Base-by-base conservation (phyloP, 2,888 invertebrate species). In the Dendrolimus pini region DNA sequence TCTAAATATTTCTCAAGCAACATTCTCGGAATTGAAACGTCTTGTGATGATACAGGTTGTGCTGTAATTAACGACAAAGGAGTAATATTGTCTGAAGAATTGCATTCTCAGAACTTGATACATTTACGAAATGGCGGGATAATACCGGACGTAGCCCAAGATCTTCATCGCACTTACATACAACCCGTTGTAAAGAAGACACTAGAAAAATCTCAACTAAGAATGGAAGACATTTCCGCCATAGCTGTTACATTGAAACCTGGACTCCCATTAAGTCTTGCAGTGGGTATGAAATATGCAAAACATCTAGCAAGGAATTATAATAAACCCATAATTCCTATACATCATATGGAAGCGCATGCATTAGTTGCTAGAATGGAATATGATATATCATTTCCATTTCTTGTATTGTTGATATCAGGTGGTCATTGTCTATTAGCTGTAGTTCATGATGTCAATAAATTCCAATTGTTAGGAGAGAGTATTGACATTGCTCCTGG, bases 261-360 rank as follows among this genome's bases (percentile, higher is more conserved):
- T 57, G 96, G 98, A 41, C 80, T 98, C 56, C 89, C 94, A 0
- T 76, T 96, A 54, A 97, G 97, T 57, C 89, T 99, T 54, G 68
- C 83, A 58, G 93, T 98, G 56, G 99, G 98, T 6, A 87, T 95
- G 75, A 93, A 94, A 65, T 96, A 96, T 92, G 97, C 96, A 0
- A 96, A 96, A 77, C 91, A 95, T 75, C 83, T 98, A 58, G 94
- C 95, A 3, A 87, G 92, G 57, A 81, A 89, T 56, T 90, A 93
- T 65, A 89, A 92, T 0, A 96, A 95, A 80, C 98, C 98, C 0
- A 92, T 99, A 58, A 97, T 99, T 77, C 98, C 99, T 0, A 96
- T 99, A 64, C 99, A 99, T 87, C 99, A 99, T 71, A 99, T 99
- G 99, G 95, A 99, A 90, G 99, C 99, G 1, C 99, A 99, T 91